phyloP scores from a whole-genome alignment of 2,888 invertebrate genomes.

The Phragmatobia fuliginosa region DNA sequence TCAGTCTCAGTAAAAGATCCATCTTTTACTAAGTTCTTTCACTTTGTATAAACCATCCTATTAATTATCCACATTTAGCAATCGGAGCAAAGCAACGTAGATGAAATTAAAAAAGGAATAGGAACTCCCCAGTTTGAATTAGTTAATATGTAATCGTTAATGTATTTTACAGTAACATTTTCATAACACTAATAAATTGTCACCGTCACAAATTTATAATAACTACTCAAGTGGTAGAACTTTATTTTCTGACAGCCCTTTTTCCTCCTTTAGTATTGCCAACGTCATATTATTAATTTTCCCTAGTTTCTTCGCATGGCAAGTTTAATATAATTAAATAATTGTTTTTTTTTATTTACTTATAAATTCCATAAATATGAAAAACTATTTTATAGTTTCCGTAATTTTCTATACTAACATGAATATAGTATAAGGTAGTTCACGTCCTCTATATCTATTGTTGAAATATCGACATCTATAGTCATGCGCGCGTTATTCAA shows the following conservation, averaged over 20 bases:
- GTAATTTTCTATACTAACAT: not conserved
- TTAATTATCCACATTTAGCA: too few species aligned
- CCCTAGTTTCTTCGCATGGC: not conserved
- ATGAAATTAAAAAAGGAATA: too few species aligned
- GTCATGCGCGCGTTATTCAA: slow-evolving; percentile 77
- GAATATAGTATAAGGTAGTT: not conserved
- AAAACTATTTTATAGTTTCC: not conserved
- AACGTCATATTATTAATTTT: slow-evolving; percentile 22
- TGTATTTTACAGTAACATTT: too few species aligned
- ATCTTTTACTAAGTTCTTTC: too few species aligned
- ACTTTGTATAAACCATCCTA: too few species aligned
- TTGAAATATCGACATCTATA: slow-evolving; percentile 43
- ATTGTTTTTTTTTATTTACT: not conserved
- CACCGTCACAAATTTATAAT: not conserved
- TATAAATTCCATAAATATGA: not conserved
- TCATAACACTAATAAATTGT: not conserved
- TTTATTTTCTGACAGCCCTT: slow-evolving; percentile 20
- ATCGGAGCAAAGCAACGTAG: too few species aligned
- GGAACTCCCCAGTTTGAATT: too few species aligned
- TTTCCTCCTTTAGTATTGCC: slow-evolving; percentile 14
- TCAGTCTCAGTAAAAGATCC: too few species aligned
- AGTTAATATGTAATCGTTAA: too few species aligned
- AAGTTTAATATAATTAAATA: not conserved
- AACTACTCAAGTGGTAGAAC: slow-evolving; percentile 16
- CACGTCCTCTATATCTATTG: not conserved